Base-by-base conservation (phyloP, 2,113 vertebrate species). In the Muntiacus reevesi region DNA sequence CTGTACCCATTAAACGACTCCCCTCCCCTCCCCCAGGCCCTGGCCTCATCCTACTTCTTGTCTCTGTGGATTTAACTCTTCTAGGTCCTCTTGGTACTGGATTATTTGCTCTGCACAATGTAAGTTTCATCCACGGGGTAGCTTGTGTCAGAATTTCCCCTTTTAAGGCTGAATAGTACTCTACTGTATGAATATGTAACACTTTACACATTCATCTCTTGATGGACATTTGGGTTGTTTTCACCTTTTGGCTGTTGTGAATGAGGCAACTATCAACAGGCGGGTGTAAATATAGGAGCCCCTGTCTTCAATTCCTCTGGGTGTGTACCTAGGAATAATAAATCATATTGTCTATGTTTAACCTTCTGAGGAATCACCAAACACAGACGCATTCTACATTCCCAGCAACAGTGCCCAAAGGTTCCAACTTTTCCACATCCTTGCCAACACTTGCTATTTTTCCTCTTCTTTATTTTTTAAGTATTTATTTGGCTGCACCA, bases 271-370 rank as follows among this genome's bases (percentile, higher is more conserved):
- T 30, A 30, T 52, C 47, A 10, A 5, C 76, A 79, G 3, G 15
- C 8, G 0, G 27, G 43, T 47, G 76, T 47, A 6, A 17, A 47
- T 47, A 47, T 0, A 30, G 30, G 78, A 50, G 40, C 36, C 52
- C 30, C 52, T 50, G 52, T 25, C 36, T 89, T 9, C 59, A 36
- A 0, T 21, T 10, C 40, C 33, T 25, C 25, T 10, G 25, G 3
- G 33, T 30, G 0, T 1, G 19, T 2, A 5, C 33, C 76, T 23
- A 0, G 43, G 52, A 19, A 27, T 1, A 6, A 17, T 40, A 11
- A n/a, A 7, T 17, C 4, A 0, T 1, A 1, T 8, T 25, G 0
- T 36, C 81, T 21, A 1, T 7, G 19, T 45, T 21, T 21, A 6
- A 21, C 64, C 50, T 90, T 52, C 14, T 21, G 30, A 64, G 81